Base-by-base conservation (phyloP, 2,888 invertebrate species). In the Oasisia sp. region DNA sequence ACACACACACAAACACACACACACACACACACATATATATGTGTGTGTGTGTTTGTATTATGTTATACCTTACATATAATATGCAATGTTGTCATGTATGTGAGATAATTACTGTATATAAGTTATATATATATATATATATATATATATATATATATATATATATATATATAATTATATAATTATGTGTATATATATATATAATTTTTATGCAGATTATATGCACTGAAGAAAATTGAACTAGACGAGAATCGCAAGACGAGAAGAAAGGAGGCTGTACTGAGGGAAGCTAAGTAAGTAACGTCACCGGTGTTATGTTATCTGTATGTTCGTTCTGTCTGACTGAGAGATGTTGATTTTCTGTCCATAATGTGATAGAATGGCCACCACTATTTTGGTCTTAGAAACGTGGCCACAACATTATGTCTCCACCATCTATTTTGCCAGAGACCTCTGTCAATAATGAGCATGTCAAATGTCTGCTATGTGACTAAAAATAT, bases 171-270 rank as follows among this genome's bases (percentile, higher is more conserved):
- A 38, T 38, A 38, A 38, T 38, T 38, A 32, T 90, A 12, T 90
- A 27, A 5, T 27, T 14, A 19, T 56, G 0, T 56, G 11, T 74
- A 27, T 90, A 90, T 44, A 8, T 90, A 14, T 50, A 50, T 50
- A 56, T 44, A 38, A 27, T 38, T 50, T 32, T 91, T 91, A 93
- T 94, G 45, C 92, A 96, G 96, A 92, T 93, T 95, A 91, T 95
- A 93, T 95, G 96, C 96, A 0, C 92, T 96, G 93, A 96, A 96
- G 94, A 95, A 95, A 74, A 95, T 96, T 89, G 95, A 95, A 91
- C 92, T 96, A 32, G 96, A 96, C 94, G 96, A 96, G 32, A 94
- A 94, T 90, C 94, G 94, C 92, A 95, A 95, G 92, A 95, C 94
- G 27, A 94, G 96, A 91, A 95, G 95, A 32, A 95, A 94, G 92